phyloP scores from a whole-genome alignment of 2,113 vertebrate species.

The Zosterops lateralis region DNA sequence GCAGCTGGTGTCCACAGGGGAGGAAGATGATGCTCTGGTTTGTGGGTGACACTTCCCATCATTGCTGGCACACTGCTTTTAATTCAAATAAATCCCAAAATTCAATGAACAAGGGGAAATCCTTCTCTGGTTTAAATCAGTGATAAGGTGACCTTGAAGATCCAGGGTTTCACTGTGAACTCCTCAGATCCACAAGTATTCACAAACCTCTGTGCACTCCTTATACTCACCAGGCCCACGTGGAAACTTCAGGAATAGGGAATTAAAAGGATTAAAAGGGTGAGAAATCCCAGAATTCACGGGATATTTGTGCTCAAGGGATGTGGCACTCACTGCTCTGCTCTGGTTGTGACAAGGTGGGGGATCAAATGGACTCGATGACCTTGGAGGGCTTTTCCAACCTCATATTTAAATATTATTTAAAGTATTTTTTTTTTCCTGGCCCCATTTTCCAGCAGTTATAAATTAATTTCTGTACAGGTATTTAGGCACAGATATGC shows the following conservation, averaged over 20 bases:
- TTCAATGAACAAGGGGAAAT: background rate
- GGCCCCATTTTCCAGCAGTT: background rate
- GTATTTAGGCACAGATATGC: fast-evolving
- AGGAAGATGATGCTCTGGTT: background rate
- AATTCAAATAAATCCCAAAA: background rate
- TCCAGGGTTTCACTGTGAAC: background rate
- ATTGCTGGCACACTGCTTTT: background rate
- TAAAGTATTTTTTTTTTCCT: background rate
- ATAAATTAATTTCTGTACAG: fast-evolving
- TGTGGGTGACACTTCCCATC: background rate
- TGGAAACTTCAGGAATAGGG: fast-evolving
- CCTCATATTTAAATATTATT: background rate
- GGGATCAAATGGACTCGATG: background rate
- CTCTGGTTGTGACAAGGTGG: background rate
- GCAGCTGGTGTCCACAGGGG: background rate
- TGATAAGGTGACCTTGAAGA: background rate
- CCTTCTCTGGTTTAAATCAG: background rate
- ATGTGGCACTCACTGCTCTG: background rate
- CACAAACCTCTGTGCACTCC: background rate
- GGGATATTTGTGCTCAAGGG: background rate
- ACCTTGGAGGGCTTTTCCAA: background rate
- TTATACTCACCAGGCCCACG: background rate
- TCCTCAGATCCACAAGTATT: background rate
- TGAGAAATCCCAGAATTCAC: background rate
- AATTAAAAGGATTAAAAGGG: background rate